Conservation (phyloP, 2,113 vertebrate genomes). For the Chionomys nivalis region DNA sequence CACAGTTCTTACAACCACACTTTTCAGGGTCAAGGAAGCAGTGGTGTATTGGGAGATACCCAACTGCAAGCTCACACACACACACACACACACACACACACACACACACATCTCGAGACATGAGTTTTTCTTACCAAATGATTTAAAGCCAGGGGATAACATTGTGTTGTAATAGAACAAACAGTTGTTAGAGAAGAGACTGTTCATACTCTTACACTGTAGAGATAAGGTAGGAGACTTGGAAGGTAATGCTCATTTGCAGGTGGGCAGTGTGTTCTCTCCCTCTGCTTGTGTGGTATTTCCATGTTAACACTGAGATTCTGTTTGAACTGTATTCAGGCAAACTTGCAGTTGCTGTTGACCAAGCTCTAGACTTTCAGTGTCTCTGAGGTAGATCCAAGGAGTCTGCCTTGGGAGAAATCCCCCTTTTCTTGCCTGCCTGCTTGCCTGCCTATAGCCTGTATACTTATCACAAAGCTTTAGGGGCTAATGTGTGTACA, state of each 20-base stretch:
- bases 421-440: background rate
- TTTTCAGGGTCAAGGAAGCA: background rate
- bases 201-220: background rate
- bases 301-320: background rate
- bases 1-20: background rate
- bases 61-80: background rate
- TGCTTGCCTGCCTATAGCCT: background rate
- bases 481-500: background rate
- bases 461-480: background rate
- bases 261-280: background rate
- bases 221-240: background rate
- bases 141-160: slow-evolving; percentile 1
- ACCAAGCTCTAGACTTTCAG: background rate
- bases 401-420: background rate
- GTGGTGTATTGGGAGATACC: background rate
- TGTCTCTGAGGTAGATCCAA: background rate
- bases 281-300: background rate
- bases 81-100: background rate
- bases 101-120: background rate
- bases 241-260: background rate
- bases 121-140: slow-evolving; percentile 23
- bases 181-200: background rate
- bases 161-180: slow-evolving; percentile 41
- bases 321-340: background rate
- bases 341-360: background rate